Percentiles rank a stretch among this genome's conserved stretches.
Conservation (phyloP, 1,140 invertebrate genomes). For the Plodia interpunctella region DNA sequence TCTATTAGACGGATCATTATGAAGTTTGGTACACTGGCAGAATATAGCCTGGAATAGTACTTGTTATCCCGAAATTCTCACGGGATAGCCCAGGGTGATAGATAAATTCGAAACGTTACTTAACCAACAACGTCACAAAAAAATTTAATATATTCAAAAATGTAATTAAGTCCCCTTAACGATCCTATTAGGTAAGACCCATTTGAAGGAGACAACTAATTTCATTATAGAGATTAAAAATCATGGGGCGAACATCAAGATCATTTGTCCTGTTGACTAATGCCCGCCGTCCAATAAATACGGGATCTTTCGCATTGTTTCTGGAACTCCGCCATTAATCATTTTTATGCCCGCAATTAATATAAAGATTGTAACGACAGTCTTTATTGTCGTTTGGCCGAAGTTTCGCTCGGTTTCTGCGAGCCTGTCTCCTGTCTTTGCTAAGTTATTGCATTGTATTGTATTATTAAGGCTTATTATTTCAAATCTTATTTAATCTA, state of each 20-base stretch:
- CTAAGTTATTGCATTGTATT: not conserved
- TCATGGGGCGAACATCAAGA: constrained; percentile 34
- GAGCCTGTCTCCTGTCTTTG: not conserved
- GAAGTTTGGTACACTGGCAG: no score
- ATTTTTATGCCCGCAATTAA: constrained; percentile 73
- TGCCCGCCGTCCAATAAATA: constrained; percentile 61
- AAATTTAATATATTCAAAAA: no score
- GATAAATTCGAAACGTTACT: no score
- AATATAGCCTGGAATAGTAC: no score
- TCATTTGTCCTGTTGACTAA: constrained; percentile 69
- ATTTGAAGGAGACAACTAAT: constrained; percentile 2
- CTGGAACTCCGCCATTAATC: constrained; percentile 64
- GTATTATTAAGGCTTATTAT: not conserved
- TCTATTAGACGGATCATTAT: no score
- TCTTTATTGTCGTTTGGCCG: constrained; percentile 32
- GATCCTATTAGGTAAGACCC: not conserved
- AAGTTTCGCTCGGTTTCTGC: constrained; percentile 11
- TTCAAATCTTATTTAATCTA: constrained; percentile 2
- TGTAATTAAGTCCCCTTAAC: not conserved
- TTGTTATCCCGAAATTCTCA: no score
- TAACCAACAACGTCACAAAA: no score
- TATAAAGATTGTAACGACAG: constrained; percentile 63
- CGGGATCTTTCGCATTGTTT: constrained; percentile 62
- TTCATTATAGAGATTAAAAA: constrained; percentile 25
- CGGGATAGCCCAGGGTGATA: no score